These are phyloP conservation scores for Trissolcus basalis DNA, from an alignment of 1,140 invertebrate species.

Conservation along the genomic window DNA sequence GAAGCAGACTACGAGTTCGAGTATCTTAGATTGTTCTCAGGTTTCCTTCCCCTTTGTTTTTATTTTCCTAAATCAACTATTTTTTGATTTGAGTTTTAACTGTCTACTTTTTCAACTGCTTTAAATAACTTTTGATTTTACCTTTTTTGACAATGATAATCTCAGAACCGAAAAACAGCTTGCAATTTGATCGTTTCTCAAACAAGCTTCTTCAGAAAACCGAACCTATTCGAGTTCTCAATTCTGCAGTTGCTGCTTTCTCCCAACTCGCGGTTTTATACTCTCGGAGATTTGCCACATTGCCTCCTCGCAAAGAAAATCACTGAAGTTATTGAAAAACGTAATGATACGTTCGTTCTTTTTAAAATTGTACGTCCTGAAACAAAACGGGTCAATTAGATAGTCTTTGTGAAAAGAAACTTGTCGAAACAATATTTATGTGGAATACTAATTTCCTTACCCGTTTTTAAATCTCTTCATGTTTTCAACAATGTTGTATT, in stretches of 20 bases:
- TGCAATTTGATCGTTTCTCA: neutral
- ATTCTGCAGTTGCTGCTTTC: slow-evolving; percentile 74
- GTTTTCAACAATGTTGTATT: slow-evolving; percentile 97
- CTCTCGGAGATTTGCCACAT: slow-evolving; percentile 98
- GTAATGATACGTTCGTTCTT: slow-evolving; percentile 94
- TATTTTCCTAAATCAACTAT: neutral
- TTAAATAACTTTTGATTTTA: neutral
- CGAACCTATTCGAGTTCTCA: slow-evolving; percentile 54
- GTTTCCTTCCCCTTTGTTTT: too few relatives aligned
- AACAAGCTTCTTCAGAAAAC: neutral
- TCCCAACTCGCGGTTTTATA: slow-evolving; percentile 92
- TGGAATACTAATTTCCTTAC: too few relatives aligned
- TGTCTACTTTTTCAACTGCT: neutral
- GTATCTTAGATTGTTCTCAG: neutral
- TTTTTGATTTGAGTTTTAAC: neutral
- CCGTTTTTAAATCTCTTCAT: slow-evolving; percentile 97
- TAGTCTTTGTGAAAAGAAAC: too few relatives aligned
- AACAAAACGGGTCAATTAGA: slow-evolving; percentile 62
- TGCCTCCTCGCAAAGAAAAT: slow-evolving; percentile 95
- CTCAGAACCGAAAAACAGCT: neutral
- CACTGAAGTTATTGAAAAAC: slow-evolving; percentile 98
- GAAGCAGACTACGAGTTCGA: slow-evolving; percentile 30
- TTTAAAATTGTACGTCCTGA: slow-evolving; percentile 88
- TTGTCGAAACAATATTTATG: too few relatives aligned
- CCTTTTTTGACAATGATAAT: slow-evolving; percentile 3